Percentiles rank a stretch among this genome's conserved stretches.
These are phyloP conservation scores for Epinephelus coioides DNA, from an alignment of 2,797 vertebrate genomes.

Conservation along the genomic window DNA sequence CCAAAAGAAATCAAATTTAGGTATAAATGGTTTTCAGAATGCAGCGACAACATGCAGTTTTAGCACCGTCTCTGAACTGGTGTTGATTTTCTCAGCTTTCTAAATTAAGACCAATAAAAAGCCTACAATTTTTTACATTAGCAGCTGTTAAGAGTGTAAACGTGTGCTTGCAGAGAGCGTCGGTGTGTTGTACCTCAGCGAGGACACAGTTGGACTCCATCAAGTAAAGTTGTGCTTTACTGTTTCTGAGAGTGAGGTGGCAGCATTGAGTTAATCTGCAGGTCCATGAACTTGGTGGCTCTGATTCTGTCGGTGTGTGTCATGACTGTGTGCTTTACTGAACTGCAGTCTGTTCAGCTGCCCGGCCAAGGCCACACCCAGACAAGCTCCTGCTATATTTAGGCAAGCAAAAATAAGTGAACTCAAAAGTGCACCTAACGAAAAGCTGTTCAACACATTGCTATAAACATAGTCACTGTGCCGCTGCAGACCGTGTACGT, in stretches of 20 bases:
- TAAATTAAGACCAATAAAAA: neutral
- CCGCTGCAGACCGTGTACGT: neutral
- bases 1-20: neutral
- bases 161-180: neutral
- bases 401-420: neutral
- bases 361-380: neutral
- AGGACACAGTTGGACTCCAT: neutral
- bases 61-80: too few species aligned
- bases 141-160: neutral
- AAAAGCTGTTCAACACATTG: neutral
- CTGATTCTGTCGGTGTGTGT: neutral
- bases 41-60: neutral
- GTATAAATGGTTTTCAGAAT: neutral
- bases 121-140: neutral
- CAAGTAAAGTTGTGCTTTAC: slow-evolving; percentile 31
- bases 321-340: neutral
- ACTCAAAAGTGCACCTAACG: neutral
- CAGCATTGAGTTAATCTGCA: slow-evolving; percentile 67
- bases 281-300: slow-evolving; percentile 26
- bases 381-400: neutral
- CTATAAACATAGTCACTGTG: neutral
- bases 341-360: neutral
- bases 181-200: neutral
- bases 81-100: neutral
- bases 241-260: slow-evolving; percentile 61